Evolutionary conservation across 2,113 vertebrate genomes (phyloP).

Genomic region (Orycteropus afer): DNA sequence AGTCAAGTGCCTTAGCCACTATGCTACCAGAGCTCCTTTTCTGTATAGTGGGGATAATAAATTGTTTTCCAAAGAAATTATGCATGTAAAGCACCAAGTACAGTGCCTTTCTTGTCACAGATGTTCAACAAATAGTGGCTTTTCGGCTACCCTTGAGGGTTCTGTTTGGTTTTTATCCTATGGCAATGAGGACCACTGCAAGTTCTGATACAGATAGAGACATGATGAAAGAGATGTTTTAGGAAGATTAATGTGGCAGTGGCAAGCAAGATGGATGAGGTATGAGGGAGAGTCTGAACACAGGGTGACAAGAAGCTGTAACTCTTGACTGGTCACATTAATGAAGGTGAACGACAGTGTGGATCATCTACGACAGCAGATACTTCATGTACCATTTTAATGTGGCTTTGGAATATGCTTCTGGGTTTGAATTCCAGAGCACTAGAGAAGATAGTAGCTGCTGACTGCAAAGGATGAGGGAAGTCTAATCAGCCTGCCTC

Average conservation of each 20-base stretch:
- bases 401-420: conserved; percentile 44
- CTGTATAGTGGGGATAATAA: neutral
- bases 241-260: conserved; percentile 62
- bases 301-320: conserved; percentile 27
- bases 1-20: too few relatives aligned
- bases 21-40: too few relatives aligned
- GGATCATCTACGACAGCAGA: conserved; percentile 51
- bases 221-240: conserved; percentile 59
- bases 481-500: conserved; percentile 6
- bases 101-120: neutral
- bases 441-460: neutral
- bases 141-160: neutral
- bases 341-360: conserved; percentile 56
- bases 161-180: conserved; percentile 32
- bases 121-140: neutral
- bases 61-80: neutral
- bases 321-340: conserved; percentile 62
- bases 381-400: neutral
- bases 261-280: conserved; percentile 56
- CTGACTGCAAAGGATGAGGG: neutral
- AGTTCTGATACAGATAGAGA: conserved; percentile 48
- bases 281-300: conserved; percentile 43
- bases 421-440: conserved; percentile 42
- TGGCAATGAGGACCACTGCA: neutral
- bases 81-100: neutral